Evolutionary conservation across 2,888 invertebrate genomes (phyloP).

Genomic region (Melanostoma scalare): DNA sequence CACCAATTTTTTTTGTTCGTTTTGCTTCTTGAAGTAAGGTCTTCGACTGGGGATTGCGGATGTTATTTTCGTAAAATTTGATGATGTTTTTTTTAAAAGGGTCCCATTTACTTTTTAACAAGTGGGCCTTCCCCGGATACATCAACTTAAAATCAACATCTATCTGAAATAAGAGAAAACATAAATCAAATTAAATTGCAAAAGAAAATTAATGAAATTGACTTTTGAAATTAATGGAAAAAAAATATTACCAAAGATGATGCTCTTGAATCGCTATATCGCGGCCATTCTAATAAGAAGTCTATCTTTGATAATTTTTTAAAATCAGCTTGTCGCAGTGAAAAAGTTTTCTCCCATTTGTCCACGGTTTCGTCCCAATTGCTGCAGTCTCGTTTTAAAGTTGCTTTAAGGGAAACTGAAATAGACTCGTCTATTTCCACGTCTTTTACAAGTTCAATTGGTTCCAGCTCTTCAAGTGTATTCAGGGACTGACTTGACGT

Average conservation of each 20-base stretch:
- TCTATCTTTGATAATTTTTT: too few species aligned
- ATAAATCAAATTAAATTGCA: too few species aligned
- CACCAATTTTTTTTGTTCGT: too few species aligned
- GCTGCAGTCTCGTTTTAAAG: not conserved
- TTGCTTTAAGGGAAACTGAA: not conserved
- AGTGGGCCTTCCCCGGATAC: conserved; percentile 57
- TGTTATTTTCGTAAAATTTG: conserved; percentile 38
- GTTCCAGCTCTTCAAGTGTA: not conserved
- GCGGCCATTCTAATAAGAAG: too few species aligned
- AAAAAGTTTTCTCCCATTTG: not conserved
- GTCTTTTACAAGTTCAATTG: not conserved
- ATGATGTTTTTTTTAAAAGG: conserved; percentile 57
- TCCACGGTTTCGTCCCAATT: not conserved
- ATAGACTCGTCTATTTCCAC: not conserved
- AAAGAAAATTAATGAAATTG: too few species aligned
- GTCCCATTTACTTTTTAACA: conserved; percentile 66
- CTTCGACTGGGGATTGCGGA: conserved; percentile 45
- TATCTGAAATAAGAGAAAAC: conserved; percentile 61
- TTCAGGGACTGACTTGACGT: not conserved
- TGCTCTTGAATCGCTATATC: too few species aligned
- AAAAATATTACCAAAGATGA: too few species aligned
- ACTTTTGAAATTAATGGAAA: too few species aligned
- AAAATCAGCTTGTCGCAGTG: too few species aligned
- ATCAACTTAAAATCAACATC: conserved; percentile 63
- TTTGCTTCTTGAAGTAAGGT: conserved; percentile 40